Evolutionary conservation across 2,797 vertebrate genomes (phyloP), one percentile per base, ranked within the genome.

Genomic region (Oreochromis mossambicus): DNA sequence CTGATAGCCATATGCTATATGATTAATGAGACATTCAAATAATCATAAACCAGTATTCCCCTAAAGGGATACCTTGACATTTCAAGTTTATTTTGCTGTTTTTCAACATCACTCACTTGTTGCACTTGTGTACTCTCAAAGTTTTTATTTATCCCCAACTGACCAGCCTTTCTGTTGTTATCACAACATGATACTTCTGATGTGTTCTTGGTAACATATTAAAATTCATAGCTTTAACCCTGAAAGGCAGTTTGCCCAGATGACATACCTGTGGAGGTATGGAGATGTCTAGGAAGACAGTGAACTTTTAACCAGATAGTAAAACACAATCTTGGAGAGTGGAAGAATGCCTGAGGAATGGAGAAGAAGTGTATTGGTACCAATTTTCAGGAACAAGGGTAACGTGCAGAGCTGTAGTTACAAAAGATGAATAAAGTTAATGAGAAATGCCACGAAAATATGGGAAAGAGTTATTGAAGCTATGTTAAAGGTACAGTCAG

Each of bases 11-110:
- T 81, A 82, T 85, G 51, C 56, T 52, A 19, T 36, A 54, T 83
- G 52, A 92, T 79, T 80, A 86, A 88, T 89, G 80, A 80, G 63
- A 32, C 10, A 5, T 58, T 82, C 14, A 78, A 43, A 63, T 82
- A 15, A 76, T 88, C 19, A 56, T 43, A 63, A 75, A 83, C 56
- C 61, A 38, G 79, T 54, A 19, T 70, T 63, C 19, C 36, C 51
- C 24, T 38, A 3, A 52, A 87, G 63, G 52, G 10, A 82, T 10
- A 51, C 36, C 6, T 78, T 85, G 81, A 79, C 83, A 77, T 87
- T 91, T 87, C 76, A 32, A 77, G 50, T 79, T 81, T 41, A 73
- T 50, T 86, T 19, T 4, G 24, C 78, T 80, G 13, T 63, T 83
- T 83, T 82, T 78, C 66, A 56, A 13, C 43, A 55, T 81, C 34